Evolutionary conservation across 2,113 vertebrate genomes (phyloP).

Genomic region (Laticauda laticaudata): DNA sequence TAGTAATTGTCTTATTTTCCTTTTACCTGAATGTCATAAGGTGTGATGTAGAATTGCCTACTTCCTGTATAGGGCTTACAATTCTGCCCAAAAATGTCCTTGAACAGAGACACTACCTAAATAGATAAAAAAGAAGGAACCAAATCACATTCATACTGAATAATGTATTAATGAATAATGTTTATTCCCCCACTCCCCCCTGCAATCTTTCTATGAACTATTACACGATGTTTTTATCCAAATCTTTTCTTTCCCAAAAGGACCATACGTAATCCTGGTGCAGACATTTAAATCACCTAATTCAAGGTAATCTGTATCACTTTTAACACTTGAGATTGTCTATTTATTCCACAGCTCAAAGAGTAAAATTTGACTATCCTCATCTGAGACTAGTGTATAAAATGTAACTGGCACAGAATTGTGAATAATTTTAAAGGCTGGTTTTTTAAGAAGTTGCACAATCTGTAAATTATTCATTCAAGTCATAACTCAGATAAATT

Average conservation of each 20-base stretch:
- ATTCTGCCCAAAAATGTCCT: constrained; percentile 80
- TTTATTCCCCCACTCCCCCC: background rate
- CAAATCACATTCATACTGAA: background rate
- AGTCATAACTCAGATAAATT: background rate
- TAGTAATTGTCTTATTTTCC: background rate
- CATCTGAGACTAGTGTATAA: background rate
- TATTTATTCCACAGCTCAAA: background rate
- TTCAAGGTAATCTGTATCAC: background rate
- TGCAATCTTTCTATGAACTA: background rate
- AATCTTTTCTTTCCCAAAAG: background rate
- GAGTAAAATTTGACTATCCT: background rate
- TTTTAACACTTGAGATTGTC: background rate
- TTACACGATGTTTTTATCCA: background rate
- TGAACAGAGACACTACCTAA: constrained; percentile 85
- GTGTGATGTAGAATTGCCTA: constrained; percentile 87
- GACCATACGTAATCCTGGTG: background rate
- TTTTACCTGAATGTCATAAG: constrained; percentile 88
- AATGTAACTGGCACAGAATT: background rate
- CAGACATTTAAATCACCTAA: background rate
- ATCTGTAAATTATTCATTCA: background rate
- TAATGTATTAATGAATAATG: background rate
- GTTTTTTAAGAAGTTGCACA: background rate
- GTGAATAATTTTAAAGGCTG: background rate
- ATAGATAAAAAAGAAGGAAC: background rate
- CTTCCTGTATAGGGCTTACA: constrained; percentile 81